Percentiles rank a stretch among this genome's conserved stretches.
Conservation (phyloP, 2,113 vertebrate species). For the Cyanoramphus novaezelandiae region DNA sequence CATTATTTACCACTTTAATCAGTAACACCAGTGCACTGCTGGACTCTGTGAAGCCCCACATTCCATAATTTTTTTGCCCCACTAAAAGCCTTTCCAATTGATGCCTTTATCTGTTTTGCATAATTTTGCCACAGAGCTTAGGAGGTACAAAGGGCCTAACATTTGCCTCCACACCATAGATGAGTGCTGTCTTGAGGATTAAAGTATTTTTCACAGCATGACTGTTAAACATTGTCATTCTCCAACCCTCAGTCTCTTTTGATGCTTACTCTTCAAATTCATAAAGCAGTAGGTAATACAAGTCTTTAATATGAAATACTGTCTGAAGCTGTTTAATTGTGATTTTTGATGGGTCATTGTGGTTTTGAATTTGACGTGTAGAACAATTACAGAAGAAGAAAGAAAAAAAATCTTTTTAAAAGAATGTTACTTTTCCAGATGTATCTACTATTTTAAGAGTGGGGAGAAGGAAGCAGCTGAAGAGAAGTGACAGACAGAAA, state of each 20-base stretch:
- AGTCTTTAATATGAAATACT: not conserved
- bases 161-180: not conserved
- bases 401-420: not conserved
- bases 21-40: not conserved
- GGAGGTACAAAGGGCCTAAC: not conserved
- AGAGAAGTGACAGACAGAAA: not conserved
- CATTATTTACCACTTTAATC: conserved; percentile 8
- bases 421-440: not conserved
- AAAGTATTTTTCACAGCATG: not conserved
- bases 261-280: conserved; percentile 4
- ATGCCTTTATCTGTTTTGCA: not conserved
- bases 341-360: conserved; percentile 19
- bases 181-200: not conserved
- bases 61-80: not conserved
- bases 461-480: not conserved
- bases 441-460: not conserved
- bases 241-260: conserved; percentile 47
- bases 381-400: not conserved
- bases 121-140: not conserved
- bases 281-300: conserved; percentile 1
- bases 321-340: conserved; percentile 30
- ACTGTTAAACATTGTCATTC: not conserved
- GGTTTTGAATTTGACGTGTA: not conserved
- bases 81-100: not conserved
- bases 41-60: not conserved